Conservation (phyloP, 2,113 vertebrate species). For the Turnix velox region DNA sequence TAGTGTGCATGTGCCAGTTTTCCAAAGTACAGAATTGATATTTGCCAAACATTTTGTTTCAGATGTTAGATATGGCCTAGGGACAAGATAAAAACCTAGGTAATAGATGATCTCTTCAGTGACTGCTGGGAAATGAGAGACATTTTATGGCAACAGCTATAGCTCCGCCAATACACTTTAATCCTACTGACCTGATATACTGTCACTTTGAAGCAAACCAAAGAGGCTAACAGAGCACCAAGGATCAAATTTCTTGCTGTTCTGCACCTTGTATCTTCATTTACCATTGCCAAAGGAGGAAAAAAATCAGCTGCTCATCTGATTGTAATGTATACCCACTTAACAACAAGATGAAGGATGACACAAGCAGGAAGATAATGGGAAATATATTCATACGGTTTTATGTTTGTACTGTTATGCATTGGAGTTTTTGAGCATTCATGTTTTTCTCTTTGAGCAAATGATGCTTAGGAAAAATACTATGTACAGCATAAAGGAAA, state of each 20-base stretch:
- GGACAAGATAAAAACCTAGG: background rate
- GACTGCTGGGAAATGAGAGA: background rate
- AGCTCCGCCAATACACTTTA: background rate
- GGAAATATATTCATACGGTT: background rate
- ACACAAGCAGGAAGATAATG: background rate
- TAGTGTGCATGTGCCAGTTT: background rate
- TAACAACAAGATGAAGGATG: constrained; percentile 20
- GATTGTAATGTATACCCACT: background rate
- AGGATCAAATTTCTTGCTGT: constrained; percentile 26
- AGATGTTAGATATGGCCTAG: background rate
- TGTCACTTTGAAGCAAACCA: background rate
- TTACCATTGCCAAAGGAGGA: background rate
- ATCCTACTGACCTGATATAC: constrained; percentile 5
- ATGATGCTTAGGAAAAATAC: background rate
- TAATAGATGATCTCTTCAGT: background rate
- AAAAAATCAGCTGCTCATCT: constrained; percentile 29
- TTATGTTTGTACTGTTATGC: background rate
- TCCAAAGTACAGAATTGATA: background rate
- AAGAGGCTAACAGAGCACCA: background rate
- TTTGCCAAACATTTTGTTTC: background rate
- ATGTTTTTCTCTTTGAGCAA: constrained; percentile 2
- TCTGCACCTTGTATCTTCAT: constrained; percentile 1
- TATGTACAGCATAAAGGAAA: background rate
- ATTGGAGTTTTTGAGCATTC: background rate
- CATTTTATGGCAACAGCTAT: background rate